Evolutionary conservation across 2,888 invertebrate species (phyloP), one percentile per base, ranked within the genome.

Genomic region (Brenthis hecate): DNA sequence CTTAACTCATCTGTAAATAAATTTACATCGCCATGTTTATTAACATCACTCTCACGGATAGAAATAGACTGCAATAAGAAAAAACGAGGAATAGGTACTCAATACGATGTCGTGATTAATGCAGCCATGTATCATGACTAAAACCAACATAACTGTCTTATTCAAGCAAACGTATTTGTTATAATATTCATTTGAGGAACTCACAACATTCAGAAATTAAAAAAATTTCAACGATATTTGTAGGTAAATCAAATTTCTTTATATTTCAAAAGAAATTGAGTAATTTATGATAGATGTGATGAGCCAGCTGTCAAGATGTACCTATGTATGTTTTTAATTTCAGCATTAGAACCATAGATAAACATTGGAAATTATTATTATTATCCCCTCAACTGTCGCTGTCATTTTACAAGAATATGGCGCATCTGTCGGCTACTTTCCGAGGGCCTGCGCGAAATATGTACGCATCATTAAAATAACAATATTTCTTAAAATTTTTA

Each of bases 61-160:
- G 84, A 86, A 86, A 88, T 86, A 87, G 85, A 86, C 76, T 80
- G 81, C 80, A 86, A 86, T 80, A 86, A 85, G 83, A 43, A 84
- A 81, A 79, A 78, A 83, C 78, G 83, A 83, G 77, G 73, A 74
- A 69, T 66, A 19, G 1, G 19, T 19, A 70, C 73, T 70, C 8
- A 64, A 67, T 53, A 64, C 61, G 28, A 76, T 76, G 73, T 76
- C 74, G 72, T 64, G 68, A 68, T 72, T 73, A 74, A 72, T 70
- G 66, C 64, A 72, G 72, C 70, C 72, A 73, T 73, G 71, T 76
- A 73, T 74, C 68, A 57, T 66, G 73, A 66, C 56, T 70, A 55
- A 56, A 70, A 69, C 48, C 48, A 19, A 54, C 51, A 51, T 51
- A 43, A 19, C 48, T 66, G 61, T 28, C 19, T 51, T 16, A 62